Percentiles rank a stretch among this genome's conserved stretches.
These are phyloP conservation scores for Petrocephalus microphthalmus DNA, from an alignment of 2,113 vertebrate species.

Conservation along the genomic window DNA sequence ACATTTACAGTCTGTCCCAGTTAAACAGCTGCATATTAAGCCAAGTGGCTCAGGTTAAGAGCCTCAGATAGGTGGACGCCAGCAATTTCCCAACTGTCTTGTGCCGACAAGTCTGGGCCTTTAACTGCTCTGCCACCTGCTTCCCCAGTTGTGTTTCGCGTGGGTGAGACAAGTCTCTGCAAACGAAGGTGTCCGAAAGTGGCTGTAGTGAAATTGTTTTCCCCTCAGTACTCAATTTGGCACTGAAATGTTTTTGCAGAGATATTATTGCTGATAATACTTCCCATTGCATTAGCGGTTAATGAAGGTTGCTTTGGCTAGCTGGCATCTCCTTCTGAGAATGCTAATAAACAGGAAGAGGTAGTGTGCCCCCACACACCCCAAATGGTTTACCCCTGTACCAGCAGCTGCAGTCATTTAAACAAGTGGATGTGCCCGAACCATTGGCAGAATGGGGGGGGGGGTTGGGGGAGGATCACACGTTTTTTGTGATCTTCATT, in stretches of 20 bases:
- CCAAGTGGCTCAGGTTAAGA: not conserved
- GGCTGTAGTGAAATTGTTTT: not conserved
- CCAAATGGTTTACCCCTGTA: not conserved
- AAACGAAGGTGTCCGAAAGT: not conserved
- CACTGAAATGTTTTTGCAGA: not conserved
- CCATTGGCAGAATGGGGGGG: not conserved
- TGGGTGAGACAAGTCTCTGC: not conserved
- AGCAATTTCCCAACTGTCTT: not conserved
- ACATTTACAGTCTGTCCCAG: not conserved
- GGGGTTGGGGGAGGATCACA: too few species aligned
- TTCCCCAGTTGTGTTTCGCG: not conserved
- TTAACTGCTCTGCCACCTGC: not conserved
- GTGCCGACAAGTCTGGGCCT: not conserved
- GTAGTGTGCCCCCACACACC: not conserved
- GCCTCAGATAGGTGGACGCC: not conserved
- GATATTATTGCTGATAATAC: not conserved
- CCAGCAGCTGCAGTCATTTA: not conserved
- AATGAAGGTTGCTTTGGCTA: not conserved
- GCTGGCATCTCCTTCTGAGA: not conserved
- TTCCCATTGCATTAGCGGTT: not conserved
- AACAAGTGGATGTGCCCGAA: not conserved
- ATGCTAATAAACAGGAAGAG: not conserved
- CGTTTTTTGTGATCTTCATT: not conserved
- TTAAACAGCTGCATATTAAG: conserved; percentile 2
- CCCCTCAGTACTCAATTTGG: not conserved